Evolutionary conservation across 1,140 invertebrate genomes (phyloP).

Genomic region (Ctenoplectra terminalis): DNA sequence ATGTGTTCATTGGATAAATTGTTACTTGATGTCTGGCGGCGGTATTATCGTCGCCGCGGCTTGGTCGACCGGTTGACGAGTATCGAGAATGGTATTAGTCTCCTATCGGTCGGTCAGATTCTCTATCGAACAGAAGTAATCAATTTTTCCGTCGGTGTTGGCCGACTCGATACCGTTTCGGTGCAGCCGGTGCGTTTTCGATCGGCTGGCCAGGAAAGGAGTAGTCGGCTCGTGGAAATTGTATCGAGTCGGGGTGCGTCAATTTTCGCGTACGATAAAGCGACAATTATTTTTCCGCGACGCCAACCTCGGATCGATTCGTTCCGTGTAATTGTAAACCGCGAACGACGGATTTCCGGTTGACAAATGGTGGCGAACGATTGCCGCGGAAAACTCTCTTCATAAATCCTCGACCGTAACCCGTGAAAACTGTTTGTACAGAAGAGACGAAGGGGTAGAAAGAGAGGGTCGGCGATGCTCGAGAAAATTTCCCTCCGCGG

Average conservation of each 20-base stretch:
- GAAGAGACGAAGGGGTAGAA: not conserved
- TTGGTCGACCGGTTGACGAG: slow-evolving; percentile 48
- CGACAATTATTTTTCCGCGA: slow-evolving; percentile 43
- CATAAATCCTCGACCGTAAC: no score
- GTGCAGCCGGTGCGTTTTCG: not conserved
- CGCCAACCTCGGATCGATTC: slow-evolving; percentile 25
- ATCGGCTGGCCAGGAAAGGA: not conserved
- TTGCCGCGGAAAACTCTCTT: slow-evolving; percentile 36
- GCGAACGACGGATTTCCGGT: slow-evolving; percentile 29
- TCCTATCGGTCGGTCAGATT: slow-evolving; percentile 46
- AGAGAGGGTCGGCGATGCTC: not conserved
- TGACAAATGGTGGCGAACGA: slow-evolving; percentile 36
- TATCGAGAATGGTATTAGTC: slow-evolving; percentile 57
- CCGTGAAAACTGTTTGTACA: slow-evolving; percentile 21
- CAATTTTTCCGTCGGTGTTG: slow-evolving; percentile 38
- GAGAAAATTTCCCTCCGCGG: slow-evolving; percentile 38
- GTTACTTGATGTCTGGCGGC: slow-evolving; percentile 46
- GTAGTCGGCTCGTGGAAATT: not conserved
- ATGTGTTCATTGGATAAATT: slow-evolving; percentile 64
- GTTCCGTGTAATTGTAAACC: slow-evolving; percentile 45
- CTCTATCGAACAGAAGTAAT: slow-evolving; percentile 39
- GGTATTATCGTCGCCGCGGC: slow-evolving; percentile 41
- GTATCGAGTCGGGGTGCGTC: slow-evolving; percentile 28
- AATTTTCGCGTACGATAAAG: slow-evolving; percentile 52
- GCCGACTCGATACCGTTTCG: slow-evolving; percentile 16